Conservation (phyloP, 2,113 vertebrate species). For the Dermatemys mawii region DNA sequence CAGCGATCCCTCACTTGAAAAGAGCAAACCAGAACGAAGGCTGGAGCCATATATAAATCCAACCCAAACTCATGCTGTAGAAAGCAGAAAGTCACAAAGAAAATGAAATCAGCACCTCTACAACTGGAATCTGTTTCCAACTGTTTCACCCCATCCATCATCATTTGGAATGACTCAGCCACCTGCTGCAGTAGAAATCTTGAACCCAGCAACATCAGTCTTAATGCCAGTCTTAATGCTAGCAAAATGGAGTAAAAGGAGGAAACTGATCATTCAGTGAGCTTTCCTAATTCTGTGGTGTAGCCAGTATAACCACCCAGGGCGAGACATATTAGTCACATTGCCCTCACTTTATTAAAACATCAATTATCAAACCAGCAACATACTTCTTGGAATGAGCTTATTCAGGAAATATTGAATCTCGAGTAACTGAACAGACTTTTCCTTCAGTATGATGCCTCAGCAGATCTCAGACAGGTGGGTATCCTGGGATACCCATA, state of each 20-base stretch:
- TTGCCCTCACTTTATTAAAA: constrained; percentile 29
- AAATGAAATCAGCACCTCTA: not conserved
- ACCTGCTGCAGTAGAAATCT: constrained; percentile 33
- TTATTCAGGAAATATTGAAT: constrained; percentile 24
- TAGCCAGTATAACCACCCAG: not conserved
- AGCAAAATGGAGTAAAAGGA: not conserved
- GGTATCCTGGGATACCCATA: constrained; percentile 30
- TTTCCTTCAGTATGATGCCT: constrained; percentile 30
- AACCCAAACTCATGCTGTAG: not conserved
- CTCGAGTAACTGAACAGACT: constrained; percentile 12
- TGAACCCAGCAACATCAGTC: constrained; percentile 25
- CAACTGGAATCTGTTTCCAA: constrained; percentile 15
- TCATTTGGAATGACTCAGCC: constrained; percentile 14
- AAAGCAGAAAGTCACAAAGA: not conserved
- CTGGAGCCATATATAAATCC: not conserved
- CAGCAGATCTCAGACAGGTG: constrained; percentile 44
- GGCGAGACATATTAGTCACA: not conserved
- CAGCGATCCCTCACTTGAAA: not conserved
- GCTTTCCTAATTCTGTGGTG: not conserved
- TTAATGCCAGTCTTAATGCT: constrained; percentile 18
- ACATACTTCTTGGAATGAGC: not conserved
- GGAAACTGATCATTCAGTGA: not conserved
- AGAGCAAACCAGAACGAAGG: not conserved
- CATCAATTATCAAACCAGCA: constrained; percentile 9
- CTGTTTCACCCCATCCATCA: constrained; percentile 23